Evolutionary conservation across 2,888 invertebrate species (phyloP).

Genomic region (Stramonita haemastoma): DNA sequence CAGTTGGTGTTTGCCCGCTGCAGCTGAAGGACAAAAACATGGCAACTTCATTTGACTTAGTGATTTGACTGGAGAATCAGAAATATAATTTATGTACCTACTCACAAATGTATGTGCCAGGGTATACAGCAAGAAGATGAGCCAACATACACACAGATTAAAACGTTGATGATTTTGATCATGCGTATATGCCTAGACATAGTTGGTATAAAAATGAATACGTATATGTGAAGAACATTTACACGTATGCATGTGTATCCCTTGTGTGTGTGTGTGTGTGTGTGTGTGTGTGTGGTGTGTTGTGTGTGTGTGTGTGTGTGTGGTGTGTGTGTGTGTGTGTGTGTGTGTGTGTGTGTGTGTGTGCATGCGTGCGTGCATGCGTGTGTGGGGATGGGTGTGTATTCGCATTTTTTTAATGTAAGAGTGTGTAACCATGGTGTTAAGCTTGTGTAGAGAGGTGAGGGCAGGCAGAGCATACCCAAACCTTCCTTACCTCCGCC

Average conservation of each 20-base stretch:
- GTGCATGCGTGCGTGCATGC: background rate
- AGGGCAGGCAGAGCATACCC: background rate
- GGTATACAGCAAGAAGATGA: too few species aligned
- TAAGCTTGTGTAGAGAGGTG: background rate
- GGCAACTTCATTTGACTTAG: too few species aligned
- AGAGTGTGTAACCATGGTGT: background rate
- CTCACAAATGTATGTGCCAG: too few species aligned
- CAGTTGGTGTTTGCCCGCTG: slow-evolving; percentile 36
- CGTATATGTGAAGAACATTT: background rate
- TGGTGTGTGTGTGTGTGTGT: background rate
- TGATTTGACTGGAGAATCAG: too few species aligned
- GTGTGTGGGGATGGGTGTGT: background rate
- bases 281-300: slow-evolving; percentile 8
- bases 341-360: background rate
- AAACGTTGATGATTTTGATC: too few species aligned
- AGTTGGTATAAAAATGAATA: too few species aligned
- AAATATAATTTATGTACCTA: too few species aligned
- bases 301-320: slow-evolving; percentile 12
- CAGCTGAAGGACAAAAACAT: background rate
- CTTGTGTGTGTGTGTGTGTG: background rate
- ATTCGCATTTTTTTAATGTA: background rate
- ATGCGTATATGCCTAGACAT: too few species aligned
- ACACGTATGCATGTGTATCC: background rate
- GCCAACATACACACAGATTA: too few species aligned
- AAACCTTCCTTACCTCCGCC: slow-evolving; percentile 28